Percentiles rank a stretch among this genome's conserved stretches.
Evolutionary conservation across 2,888 invertebrate genomes (phyloP).

Genomic region (Odontomyia ornata): DNA sequence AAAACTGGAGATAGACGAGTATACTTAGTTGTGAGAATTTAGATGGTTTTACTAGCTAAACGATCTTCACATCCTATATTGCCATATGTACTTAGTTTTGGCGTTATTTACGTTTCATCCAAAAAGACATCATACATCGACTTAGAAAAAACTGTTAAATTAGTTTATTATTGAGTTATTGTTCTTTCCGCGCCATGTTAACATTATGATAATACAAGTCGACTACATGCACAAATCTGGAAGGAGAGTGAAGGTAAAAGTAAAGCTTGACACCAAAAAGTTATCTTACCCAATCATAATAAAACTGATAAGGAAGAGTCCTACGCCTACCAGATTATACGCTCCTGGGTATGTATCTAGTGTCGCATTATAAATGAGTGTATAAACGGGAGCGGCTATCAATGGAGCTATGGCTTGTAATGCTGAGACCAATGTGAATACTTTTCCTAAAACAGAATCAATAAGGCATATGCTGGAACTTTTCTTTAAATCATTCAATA

Average conservation of each 20-base stretch:
- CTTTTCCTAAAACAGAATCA: conserved; percentile 66
- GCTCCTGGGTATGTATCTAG: conserved; percentile 65
- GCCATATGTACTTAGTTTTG: no score
- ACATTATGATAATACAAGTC: conserved; percentile 16
- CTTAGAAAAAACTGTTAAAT: no score
- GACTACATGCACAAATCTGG: conserved; percentile 27
- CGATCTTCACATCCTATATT: no score
- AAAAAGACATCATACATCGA: no score
- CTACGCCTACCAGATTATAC: conserved; percentile 26
- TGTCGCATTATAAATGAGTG: conserved; percentile 70
- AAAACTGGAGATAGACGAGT: no score
- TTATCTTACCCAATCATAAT: conserved; percentile 2
- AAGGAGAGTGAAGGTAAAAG: neutral
- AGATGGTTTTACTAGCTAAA: no score
- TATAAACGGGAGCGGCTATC: conserved; percentile 71
- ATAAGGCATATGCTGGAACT: no score
- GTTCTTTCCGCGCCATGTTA: neutral
- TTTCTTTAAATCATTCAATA: neutral
- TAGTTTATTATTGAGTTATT: no score
- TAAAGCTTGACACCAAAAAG: neutral
- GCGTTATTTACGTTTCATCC: no score
- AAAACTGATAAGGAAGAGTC: conserved; percentile 37
- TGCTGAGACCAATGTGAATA: conserved; percentile 74
- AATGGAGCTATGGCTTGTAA: conserved; percentile 73
- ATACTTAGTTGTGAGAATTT: no score